Evolutionary conservation across 2,797 vertebrate species (phyloP).

Genomic region (Thripadectes ignobilis): DNA sequence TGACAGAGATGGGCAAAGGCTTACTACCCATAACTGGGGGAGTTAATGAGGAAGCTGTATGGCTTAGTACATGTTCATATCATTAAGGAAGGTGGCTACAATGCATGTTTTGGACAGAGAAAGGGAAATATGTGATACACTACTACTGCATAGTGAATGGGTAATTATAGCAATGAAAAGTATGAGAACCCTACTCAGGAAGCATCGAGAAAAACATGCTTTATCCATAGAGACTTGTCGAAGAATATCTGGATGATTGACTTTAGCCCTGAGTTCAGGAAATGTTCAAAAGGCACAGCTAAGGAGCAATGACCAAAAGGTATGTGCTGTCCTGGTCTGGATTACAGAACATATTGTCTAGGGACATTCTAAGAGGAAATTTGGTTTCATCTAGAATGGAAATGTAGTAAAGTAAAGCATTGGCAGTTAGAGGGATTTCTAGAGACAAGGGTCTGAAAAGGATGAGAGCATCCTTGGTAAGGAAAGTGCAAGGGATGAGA

Average conservation of each 20-base stretch:
- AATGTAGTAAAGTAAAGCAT: not conserved
- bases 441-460: not conserved
- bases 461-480: not conserved
- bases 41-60: not conserved
- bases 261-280: not conserved
- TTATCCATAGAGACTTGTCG: not conserved
- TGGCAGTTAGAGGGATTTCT: not conserved
- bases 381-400: not conserved
- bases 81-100: not conserved
- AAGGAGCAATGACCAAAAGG: not conserved
- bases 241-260: not conserved
- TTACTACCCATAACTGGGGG: not conserved
- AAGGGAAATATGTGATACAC: not conserved
- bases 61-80: not conserved
- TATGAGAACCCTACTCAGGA: not conserved
- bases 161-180: not conserved
- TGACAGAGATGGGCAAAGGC: not conserved
- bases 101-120: not conserved
- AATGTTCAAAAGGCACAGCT: not conserved
- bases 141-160: not conserved
- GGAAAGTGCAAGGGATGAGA: not conserved
- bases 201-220: not conserved
- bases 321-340: not conserved
- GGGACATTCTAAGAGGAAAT: not conserved
- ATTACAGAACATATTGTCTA: not conserved